These are phyloP conservation scores for Eledona agricola DNA, from an alignment of 2,888 invertebrate species.

Conservation along the genomic window DNA sequence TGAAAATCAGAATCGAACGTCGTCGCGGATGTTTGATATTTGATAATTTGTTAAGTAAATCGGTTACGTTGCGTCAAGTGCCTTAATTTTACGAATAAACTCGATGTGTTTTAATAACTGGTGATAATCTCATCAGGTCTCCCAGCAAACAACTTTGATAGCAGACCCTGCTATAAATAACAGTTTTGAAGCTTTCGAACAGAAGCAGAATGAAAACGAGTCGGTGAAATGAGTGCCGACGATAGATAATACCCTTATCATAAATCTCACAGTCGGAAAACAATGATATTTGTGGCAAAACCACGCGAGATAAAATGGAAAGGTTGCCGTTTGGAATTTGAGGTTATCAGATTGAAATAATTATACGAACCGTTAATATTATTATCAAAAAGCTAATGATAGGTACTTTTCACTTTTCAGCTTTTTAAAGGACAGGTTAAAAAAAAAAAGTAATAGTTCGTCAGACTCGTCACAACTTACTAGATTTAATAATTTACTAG, in stretches of 20 bases:
- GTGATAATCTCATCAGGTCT: too few species aligned
- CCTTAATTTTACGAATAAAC: constrained; percentile 5
- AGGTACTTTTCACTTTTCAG: constrained; percentile 14
- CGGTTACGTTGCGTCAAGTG: not conserved
- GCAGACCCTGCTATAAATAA: not conserved
- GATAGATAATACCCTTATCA: not conserved
- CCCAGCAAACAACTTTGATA: too few species aligned
- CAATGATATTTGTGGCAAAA: not conserved
- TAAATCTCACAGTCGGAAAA: not conserved
- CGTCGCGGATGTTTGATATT: constrained; percentile 5
- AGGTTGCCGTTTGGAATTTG: constrained; percentile 3
- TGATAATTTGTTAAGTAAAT: constrained; percentile 21
- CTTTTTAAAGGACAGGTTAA: too few species aligned
- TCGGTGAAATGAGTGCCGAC: not conserved
- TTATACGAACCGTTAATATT: constrained; percentile 8
- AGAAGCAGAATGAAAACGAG: too few species aligned
- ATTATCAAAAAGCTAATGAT: constrained; percentile 22
- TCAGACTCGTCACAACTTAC: too few species aligned
- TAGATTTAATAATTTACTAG: too few species aligned
- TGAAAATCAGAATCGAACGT: constrained; percentile 17
- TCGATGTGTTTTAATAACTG: not conserved
- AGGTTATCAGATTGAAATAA: constrained; percentile 23
- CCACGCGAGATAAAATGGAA: constrained; percentile 1
- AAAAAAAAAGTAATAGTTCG: too few species aligned
- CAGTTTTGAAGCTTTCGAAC: too few species aligned